These are phyloP conservation scores for Adrianichthys oophorus DNA, from an alignment of 2,797 vertebrate genomes.

Conservation along the genomic window DNA sequence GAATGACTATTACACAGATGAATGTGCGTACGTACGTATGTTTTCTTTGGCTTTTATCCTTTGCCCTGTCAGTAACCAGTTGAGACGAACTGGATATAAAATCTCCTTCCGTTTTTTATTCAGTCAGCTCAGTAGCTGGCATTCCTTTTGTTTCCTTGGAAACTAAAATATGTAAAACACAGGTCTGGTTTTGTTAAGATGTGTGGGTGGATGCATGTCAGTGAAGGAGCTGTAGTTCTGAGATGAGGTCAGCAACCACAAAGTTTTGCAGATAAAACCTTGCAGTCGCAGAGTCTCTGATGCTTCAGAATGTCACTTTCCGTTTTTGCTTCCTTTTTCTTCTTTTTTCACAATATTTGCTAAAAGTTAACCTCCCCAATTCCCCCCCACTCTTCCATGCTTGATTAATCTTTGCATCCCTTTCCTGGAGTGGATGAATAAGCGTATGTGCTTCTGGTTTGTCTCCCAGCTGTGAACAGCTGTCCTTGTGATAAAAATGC, in stretches of 20 bases:
- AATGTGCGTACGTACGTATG: constrained; percentile 18
- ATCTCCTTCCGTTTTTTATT: constrained; percentile 9
- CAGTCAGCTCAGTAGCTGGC: constrained; percentile 3
- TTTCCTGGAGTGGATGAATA: constrained; percentile 8
- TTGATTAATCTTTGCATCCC: neutral
- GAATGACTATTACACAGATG: constrained; percentile 11
- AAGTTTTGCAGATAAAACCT: too few species aligned
- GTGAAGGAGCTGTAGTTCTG: constrained; percentile 26
- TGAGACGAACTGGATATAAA: constrained; percentile 2
- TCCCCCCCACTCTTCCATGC: neutral
- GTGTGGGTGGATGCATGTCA: constrained; percentile 45
- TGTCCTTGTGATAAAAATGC: constrained; percentile 13
- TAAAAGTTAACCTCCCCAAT: neutral
- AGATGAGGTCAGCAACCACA: constrained; percentile 22
- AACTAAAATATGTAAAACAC: constrained; percentile 26
- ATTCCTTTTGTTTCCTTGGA: constrained; percentile 45
- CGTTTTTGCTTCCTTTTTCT: neutral
- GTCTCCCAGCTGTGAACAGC: neutral
- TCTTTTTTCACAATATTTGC: neutral
- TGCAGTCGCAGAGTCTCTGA: too few species aligned
- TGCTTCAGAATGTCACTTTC: neutral
- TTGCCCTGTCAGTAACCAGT: constrained; percentile 25
- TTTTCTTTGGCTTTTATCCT: constrained; percentile 14
- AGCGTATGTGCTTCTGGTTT: constrained; percentile 4
- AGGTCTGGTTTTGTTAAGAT: constrained; percentile 4